Conservation (phyloP, 2,888 invertebrate genomes). For the Epinotia ramella region DNA sequence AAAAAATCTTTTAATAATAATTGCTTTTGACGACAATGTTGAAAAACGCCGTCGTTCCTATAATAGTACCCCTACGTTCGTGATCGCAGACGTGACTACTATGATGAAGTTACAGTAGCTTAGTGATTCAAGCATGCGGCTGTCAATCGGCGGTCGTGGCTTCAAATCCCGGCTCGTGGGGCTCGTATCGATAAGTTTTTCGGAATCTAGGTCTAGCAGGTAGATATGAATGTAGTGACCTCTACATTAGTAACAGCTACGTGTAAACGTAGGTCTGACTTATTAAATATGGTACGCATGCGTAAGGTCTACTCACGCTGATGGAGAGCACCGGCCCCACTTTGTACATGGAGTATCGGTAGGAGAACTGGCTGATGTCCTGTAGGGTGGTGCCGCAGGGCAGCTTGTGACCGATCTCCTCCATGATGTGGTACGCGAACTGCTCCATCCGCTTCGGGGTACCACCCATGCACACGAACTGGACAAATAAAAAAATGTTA, state of each 20-base stretch:
- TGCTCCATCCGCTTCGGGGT: constrained; percentile 97
- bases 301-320: constrained; percentile 87
- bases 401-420: constrained; percentile 94
- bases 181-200: too few relatives aligned
- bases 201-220: too few relatives aligned
- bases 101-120: too few relatives aligned
- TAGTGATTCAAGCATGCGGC: too few relatives aligned
- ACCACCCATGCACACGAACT: constrained; percentile 99
- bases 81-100: too few relatives aligned
- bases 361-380: constrained; percentile 96
- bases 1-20: too few relatives aligned
- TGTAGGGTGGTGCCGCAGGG: constrained; percentile 94
- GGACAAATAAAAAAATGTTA: constrained; percentile 54
- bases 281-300: neutral
- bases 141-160: too few relatives aligned
- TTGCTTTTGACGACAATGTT: too few relatives aligned
- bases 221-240: too few relatives aligned
- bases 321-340: constrained; percentile 94
- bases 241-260: neutral
- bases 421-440: constrained; percentile 96
- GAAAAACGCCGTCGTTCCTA: too few relatives aligned
- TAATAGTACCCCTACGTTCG: too few relatives aligned
- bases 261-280: neutral
- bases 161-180: too few relatives aligned
- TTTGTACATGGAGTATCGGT: constrained; percentile 98